Evolutionary conservation across 2,888 invertebrate species (phyloP), one percentile per base, ranked within the genome.

Genomic region (Aethes cnicana): DNA sequence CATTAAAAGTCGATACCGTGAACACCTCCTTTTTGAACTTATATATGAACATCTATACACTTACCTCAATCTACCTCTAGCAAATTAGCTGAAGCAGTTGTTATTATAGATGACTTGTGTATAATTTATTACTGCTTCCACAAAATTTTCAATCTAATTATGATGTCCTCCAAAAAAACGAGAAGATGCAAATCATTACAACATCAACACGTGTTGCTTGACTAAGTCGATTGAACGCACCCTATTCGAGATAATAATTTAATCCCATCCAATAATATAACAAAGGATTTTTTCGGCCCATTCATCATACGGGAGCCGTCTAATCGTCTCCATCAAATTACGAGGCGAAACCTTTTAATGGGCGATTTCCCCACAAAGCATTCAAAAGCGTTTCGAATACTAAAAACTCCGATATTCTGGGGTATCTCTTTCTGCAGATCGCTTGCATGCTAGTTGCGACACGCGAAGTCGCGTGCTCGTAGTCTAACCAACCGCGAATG

Each of bases 401-500:
- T 26, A 53, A 43, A 53, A 47, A 43, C 48, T 47, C 16, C 28
- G 47, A 17, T 28, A 35, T 47, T 53, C 52, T 32, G 33, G 20
- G 53, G 20, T 37, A 42, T 53, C 43, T 48, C 43, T 37, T 35
- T 48, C 41, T 25, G 43, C 48, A 43, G 44, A 54, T 54, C 54
- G 37, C 36, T 43, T 36, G 54, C 56, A 55, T 54, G 57, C 53
- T 48, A 28, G 55, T 52, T 28, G 37, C 44, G 9, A 36, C 59
- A 60, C 59, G 59, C 59, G 17, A 60, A 9, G 23, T 60, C 14
- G 59, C 59, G 59, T 60, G 59, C 23, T 36, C 33, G 37, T 16
- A 26, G 41, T 23, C 48, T 53, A 57, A 33, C 54, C 55, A 50
- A 53, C 53, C 52, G 48, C 39, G 41, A 52, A 53, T 55, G 42